Base-by-base conservation (phyloP, 2,888 invertebrate genomes). In the Pherbina coryleti region DNA sequence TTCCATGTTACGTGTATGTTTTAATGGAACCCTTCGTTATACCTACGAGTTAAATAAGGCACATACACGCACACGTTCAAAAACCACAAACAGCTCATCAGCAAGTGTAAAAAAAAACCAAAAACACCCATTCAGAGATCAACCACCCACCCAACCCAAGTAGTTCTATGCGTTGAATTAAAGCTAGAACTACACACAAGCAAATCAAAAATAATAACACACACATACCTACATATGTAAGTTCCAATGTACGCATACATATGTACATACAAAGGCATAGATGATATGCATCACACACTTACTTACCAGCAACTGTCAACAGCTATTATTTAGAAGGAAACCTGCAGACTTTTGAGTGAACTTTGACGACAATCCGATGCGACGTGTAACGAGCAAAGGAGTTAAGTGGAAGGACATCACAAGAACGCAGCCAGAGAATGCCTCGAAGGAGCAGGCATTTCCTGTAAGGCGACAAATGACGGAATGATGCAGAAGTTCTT, bases 281-380 rank as follows among this genome's bases (percentile, higher is more conserved):
- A n/a, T n/a, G 8, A 55, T 55, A 55, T 55, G 22, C 9, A 55
- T 9, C 67, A 49, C 62, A n/a, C 31, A 44, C 44, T 60, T 5
- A 28, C 28, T 60, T 60, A 1, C 60, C 60, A 17, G 25, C 28
- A 28, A 60, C 25, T 60, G 9, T 60, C 28, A 17, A 11, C 28
- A 28, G 28, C 22, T 22, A 60, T 60, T 28, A 25, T 22, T 14
- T 3, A 25, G 7, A 28, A 60, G 9, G 22, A 53, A 73, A 73
- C 31, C 60, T 69, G 25, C 64, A 62, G 25, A 69, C 25, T 72
- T 74, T 31, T 31, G 55, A 44, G 73, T 53, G 57, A 82, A 82
- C 80, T 82, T 82, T 79, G 71, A 76, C 75, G 62, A 80, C 78
- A 78, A 62, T 80, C 81, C 44, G 44, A 60, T 60, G 62, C 37